phyloP scores from a whole-genome alignment of 2,113 vertebrate species.

The Nanorana parkeri region DNA sequence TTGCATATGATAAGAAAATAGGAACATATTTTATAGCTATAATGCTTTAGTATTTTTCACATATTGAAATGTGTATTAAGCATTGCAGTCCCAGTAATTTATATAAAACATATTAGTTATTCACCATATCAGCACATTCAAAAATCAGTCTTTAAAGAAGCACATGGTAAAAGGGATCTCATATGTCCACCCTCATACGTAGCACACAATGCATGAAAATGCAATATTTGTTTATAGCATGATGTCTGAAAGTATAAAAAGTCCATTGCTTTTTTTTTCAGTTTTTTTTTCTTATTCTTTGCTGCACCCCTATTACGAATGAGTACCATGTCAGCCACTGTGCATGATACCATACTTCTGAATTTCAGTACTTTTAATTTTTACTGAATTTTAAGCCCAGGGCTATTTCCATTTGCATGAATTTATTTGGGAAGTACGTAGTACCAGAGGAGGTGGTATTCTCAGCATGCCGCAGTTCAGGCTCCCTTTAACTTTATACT shows the following conservation, averaged over 20 bases:
- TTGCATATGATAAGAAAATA: no score
- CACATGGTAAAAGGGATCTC: not conserved
- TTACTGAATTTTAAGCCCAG: slow-evolving; percentile 13
- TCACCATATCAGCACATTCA: slow-evolving; percentile 17
- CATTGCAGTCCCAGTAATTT: not conserved
- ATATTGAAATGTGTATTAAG: not conserved
- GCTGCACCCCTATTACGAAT: slow-evolving; percentile 7
- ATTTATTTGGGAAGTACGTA: slow-evolving; percentile 1
- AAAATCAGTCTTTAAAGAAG: not conserved
- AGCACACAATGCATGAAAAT: no score
- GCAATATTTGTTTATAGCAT: slow-evolving; percentile 13
- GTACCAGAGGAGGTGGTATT: not conserved
- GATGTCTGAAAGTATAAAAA: slow-evolving; percentile 7
- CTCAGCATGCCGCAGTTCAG: no score
- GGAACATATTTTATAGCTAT: not conserved
- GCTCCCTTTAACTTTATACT: no score
- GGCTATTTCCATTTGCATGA: not conserved
- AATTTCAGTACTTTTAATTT: not conserved
- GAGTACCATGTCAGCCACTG: slow-evolving; percentile 26
- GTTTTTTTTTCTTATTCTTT: slow-evolving; percentile 41
- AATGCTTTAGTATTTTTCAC: not conserved
- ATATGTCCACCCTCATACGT: slow-evolving; percentile 26
- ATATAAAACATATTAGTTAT: not conserved
- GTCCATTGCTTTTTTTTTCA: slow-evolving; percentile 10
- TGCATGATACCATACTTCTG: slow-evolving; percentile 13